Base-by-base conservation (phyloP, 2,888 invertebrate species). In the Aethes cnicana region DNA sequence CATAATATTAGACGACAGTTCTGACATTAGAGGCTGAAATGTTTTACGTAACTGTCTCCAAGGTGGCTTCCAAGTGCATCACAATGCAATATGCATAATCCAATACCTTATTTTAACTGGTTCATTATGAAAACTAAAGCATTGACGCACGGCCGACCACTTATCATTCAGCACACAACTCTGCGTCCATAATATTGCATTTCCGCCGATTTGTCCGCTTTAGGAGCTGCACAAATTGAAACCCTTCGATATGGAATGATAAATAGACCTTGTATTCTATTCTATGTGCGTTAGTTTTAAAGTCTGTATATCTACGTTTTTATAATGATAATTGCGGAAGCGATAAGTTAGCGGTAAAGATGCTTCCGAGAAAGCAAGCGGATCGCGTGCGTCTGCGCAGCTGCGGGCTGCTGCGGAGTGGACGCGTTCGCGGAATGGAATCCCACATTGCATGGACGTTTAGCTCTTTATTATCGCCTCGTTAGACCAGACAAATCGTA, bases 101-200 rank as follows among this genome's bases (percentile, higher is more conserved):
- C 46, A 33, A 16, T 37, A 52, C 52, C 52, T 52, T 52, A 44
- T 52, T 44, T 21, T 32, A 52, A 44, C 44, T 52, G 26, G 39
- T 44, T 52, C 52, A 46, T 43, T 43, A 48, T 48, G 47, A 28
- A 36, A 16, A 36, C 43, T 42, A n/a, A n/a, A 47, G 35, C 47
- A 68, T 72, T 81, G 82, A 81, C 81, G 78, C 65, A 75, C 46
- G 64, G 41, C 61, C 63, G 56, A 59, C 54, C 62, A 62, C 70
- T 78, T 71, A 64, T 56, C 62, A 87, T 84, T 82, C 84, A 60
- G 59, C 54, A 59, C 77, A 76, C 59, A 47, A 37, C 63, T 64
- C 70, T 64, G 58, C n/a, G n/a, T 66, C 84, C 78, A 77, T 81
- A 81, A 69, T 61, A 78, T 47, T 79, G 80, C 78, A 81, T 82